Evolutionary conservation across 2,113 vertebrate species (phyloP).

Genomic region (Alethe diademata): DNA sequence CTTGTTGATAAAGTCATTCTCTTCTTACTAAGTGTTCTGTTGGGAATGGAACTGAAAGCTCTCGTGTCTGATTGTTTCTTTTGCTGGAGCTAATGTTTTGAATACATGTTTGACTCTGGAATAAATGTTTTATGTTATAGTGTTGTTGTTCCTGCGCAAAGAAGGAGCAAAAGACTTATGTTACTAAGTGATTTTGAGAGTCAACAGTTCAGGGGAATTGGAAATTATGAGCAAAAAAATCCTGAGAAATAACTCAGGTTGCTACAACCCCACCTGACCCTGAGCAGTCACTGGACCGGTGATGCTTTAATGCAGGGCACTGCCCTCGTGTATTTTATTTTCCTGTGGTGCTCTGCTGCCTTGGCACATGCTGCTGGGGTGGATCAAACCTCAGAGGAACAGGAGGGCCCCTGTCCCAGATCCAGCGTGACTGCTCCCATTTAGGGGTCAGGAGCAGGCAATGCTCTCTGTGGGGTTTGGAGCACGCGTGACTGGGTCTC

Average conservation of each 20-base stretch:
- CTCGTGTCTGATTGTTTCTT: conserved; percentile 53
- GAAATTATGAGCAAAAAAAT: not conserved
- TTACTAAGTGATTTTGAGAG: not conserved
- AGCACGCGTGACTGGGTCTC: not conserved
- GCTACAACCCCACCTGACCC: not conserved
- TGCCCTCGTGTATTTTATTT: not conserved
- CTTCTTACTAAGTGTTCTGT: conserved; percentile 37
- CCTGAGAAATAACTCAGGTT: not conserved
- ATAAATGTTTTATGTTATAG: conserved; percentile 31
- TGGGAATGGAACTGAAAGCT: conserved; percentile 48
- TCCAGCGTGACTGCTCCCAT: not conserved
- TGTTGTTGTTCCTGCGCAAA: not conserved
- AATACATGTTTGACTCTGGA: conserved; percentile 34
- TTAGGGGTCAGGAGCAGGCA: not conserved
- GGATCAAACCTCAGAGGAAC: not conserved
- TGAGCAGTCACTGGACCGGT: not conserved
- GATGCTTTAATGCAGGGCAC: not conserved
- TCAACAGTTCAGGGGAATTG: not conserved
- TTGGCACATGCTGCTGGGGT: not conserved
- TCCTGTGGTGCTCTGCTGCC: not conserved
- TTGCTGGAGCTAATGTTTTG: conserved; percentile 55
- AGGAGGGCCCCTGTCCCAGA: not conserved
- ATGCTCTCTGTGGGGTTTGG: not conserved
- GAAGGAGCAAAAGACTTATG: not conserved
- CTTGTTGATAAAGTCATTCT: conserved; percentile 60